Conservation (phyloP, 2,888 invertebrate genomes). For the Amphipyra berbera region DNA sequence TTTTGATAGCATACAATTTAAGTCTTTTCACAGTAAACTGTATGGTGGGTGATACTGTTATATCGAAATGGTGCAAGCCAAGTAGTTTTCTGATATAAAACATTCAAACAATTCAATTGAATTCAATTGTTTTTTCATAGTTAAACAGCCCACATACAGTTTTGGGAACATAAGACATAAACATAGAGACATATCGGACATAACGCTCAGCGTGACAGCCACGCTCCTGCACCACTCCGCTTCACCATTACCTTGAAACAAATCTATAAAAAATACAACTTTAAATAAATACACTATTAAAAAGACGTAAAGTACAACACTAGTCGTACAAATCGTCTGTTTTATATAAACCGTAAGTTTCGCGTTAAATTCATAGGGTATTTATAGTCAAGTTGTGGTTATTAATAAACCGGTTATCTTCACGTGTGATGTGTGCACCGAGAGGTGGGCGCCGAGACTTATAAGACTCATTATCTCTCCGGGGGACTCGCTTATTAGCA, state of each 20-base stretch:
- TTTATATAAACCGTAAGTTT: constrained; percentile 65
- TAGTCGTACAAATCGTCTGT: constrained; percentile 63
- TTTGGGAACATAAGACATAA: constrained; percentile 68
- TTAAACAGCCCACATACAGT: constrained; percentile 68
- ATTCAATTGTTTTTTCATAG: constrained; percentile 55
- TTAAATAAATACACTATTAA: constrained; percentile 78
- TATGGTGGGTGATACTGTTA: constrained; percentile 22
- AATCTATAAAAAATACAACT: constrained; percentile 70
- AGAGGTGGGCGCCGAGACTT: constrained; percentile 64
- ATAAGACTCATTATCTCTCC: constrained; percentile 73
- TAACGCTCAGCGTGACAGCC: constrained; percentile 70
- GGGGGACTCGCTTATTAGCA: constrained; percentile 74
- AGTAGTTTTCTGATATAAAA: constrained; percentile 32
- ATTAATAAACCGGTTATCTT: constrained; percentile 64
- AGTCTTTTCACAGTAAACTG: not conserved
- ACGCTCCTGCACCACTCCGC: constrained; percentile 62
- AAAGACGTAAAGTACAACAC: constrained; percentile 69
- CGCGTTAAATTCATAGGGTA: constrained; percentile 70
- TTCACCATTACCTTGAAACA: constrained; percentile 68
- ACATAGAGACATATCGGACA: constrained; percentile 66
- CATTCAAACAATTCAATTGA: constrained; percentile 48
- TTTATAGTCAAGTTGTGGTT: constrained; percentile 59
- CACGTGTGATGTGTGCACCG: constrained; percentile 47
- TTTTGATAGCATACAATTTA: constrained; percentile 15
- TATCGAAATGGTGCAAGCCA: constrained; percentile 12